Conservation (phyloP, 2,888 invertebrate genomes). For the Eupsilia transversa region DNA sequence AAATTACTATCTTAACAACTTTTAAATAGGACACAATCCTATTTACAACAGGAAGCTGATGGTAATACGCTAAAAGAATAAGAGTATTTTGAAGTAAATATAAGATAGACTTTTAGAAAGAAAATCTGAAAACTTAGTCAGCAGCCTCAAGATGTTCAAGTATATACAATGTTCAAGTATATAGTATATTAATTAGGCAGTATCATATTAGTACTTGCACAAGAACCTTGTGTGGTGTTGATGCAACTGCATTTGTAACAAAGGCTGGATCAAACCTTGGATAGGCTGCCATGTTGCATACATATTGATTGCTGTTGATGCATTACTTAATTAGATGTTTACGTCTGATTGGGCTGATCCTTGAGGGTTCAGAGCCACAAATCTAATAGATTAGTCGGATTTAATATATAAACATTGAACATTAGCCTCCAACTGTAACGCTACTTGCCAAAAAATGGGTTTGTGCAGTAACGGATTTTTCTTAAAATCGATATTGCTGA, state of each 20-base stretch:
- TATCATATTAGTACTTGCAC: constrained; percentile 53
- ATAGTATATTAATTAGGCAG: constrained; percentile 45
- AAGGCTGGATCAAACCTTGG: constrained; percentile 55
- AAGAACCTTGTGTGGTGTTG: constrained; percentile 62
- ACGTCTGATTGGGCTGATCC: background rate
- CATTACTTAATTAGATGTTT: constrained; percentile 36
- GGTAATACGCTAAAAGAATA: background rate
- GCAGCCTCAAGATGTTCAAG: background rate
- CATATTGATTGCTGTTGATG: constrained; percentile 26
- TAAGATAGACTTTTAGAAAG: background rate
- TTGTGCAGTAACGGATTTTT: background rate
- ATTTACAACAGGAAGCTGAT: background rate
- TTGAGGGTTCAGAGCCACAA: background rate
- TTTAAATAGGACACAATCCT: background rate
- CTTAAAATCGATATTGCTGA: background rate
- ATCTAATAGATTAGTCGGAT: background rate
- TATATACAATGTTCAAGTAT: constrained; percentile 32
- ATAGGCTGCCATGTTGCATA: constrained; percentile 48
- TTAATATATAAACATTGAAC: too few species aligned
- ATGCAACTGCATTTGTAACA: constrained; percentile 61
- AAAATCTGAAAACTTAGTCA: background rate
- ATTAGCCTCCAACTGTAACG: background rate
- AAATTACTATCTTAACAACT: background rate
- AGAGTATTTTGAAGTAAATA: background rate
- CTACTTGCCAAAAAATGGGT: background rate